Conservation (phyloP, 2,113 vertebrate species). For the Pelobates fuscus region DNA sequence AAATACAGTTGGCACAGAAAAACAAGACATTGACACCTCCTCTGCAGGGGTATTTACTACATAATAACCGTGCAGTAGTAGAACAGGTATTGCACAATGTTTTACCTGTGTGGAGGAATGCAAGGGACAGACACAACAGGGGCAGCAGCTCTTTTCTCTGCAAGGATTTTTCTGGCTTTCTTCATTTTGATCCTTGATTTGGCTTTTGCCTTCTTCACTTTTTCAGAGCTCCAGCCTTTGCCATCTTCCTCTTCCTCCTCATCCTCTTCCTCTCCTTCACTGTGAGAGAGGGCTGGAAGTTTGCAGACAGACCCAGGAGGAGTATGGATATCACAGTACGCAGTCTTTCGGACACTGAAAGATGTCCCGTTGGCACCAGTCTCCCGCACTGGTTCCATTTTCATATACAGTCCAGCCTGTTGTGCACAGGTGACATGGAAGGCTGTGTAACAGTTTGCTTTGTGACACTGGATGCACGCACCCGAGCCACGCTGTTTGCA, state of each 20-base stretch:
- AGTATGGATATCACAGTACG: slow-evolving; percentile 97
- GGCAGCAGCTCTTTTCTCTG: slow-evolving; percentile 91
- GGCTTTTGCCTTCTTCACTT: slow-evolving; percentile 94
- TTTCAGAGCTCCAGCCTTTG: slow-evolving; percentile 94
- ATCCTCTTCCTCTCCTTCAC: slow-evolving; percentile 91
- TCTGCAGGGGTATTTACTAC: too few species aligned
- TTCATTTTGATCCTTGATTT: slow-evolving; percentile 98
- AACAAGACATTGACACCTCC: too few species aligned
- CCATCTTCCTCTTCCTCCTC: slow-evolving; percentile 91
- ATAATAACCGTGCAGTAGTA: too few species aligned
- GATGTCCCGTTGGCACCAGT: slow-evolving; percentile 94
- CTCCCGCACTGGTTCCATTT: slow-evolving; percentile 97
- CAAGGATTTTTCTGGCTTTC: slow-evolving; percentile 92
- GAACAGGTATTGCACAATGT: too few species aligned
- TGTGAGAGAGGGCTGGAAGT: slow-evolving; percentile 82
- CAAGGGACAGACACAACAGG: slow-evolving; percentile 96
- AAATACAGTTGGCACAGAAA: too few species aligned
- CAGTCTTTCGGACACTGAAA: slow-evolving; percentile 95
- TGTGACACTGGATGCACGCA: slow-evolving; percentile 98
- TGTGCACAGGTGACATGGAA: slow-evolving; percentile 98
- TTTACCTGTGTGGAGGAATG: slow-evolving; percentile 92
- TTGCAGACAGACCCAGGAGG: slow-evolving; percentile 86
- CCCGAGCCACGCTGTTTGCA: slow-evolving; percentile 97
- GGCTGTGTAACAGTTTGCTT: slow-evolving; percentile 98
- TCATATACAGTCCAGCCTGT: slow-evolving; percentile 98